Evolutionary conservation across 2,797 vertebrate genomes (phyloP).

Genomic region (Xiphorhynchus erythropygius): DNA sequence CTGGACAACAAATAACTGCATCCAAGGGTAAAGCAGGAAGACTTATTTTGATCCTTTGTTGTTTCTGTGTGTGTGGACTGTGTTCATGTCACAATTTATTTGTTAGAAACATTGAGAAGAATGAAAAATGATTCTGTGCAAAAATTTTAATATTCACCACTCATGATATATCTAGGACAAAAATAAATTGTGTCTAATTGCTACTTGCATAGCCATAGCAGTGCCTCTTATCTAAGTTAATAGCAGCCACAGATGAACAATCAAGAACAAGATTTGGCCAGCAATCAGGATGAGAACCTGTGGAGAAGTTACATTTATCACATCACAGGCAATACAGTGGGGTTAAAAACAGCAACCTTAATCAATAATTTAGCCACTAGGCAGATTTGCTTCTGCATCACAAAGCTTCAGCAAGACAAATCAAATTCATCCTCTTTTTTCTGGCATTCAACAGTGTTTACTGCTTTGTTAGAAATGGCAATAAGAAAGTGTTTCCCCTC

Average conservation of each 20-base stretch:
- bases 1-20: background rate
- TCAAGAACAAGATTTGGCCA: background rate
- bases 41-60: background rate
- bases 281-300: background rate
- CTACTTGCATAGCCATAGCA: background rate
- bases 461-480: background rate
- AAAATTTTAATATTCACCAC: conserved; percentile 7
- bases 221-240: background rate
- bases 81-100: background rate
- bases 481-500: background rate
- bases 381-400: background rate
- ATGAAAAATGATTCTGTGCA: background rate
- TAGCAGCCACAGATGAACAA: background rate
- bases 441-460: background rate
- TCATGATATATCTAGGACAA: background rate
- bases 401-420: conserved; percentile 25
- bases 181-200: conserved; percentile 17
- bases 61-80: background rate
- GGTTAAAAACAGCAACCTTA: conserved; percentile 19
- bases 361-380: conserved; percentile 68
- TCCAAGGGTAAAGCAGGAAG: background rate
- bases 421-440: background rate
- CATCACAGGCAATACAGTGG: conserved; percentile 10
- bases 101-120: background rate
- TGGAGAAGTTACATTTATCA: conserved; percentile 22